Percentiles rank a stretch among this genome's conserved stretches.
Conservation (phyloP, 2,113 vertebrate species). For the Marmota monax region DNA sequence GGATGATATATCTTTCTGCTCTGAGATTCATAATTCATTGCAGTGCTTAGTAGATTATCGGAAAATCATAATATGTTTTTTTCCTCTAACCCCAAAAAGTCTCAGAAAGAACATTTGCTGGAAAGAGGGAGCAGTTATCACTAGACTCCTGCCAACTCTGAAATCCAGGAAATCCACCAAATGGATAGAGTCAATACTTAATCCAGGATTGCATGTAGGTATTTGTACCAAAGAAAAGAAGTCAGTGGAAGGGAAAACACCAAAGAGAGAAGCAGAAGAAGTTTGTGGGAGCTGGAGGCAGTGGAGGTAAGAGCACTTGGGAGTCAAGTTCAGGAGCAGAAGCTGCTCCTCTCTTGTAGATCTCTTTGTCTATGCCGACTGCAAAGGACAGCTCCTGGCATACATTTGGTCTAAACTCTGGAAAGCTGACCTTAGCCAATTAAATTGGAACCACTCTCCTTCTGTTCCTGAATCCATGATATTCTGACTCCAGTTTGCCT, state of each 20-base stretch:
- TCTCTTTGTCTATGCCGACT: not conserved
- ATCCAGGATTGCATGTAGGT: constrained; percentile 28
- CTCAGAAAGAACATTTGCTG: constrained; percentile 64
- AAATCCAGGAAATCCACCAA: constrained; percentile 62
- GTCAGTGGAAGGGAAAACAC: not conserved
- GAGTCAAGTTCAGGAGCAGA: not conserved
- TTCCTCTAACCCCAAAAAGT: constrained; percentile 12
- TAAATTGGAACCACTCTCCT: not conserved
- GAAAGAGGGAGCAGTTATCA: constrained; percentile 65
- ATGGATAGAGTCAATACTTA: constrained; percentile 53
- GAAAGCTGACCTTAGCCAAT: not conserved
- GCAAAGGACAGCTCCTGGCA: not conserved
- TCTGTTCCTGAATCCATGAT: not conserved
- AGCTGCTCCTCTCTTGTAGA: rapidly evolving
- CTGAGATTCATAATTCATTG: constrained; percentile 55
- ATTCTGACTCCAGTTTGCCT: not conserved
- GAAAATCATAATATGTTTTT: constrained; percentile 51
- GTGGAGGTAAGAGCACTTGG: not conserved
- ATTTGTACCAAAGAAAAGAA: not conserved
- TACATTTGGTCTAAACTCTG: not conserved
- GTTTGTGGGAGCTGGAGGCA: not conserved
- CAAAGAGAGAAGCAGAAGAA: not conserved
- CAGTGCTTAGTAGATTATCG: constrained; percentile 43
- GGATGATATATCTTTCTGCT: constrained; percentile 20
- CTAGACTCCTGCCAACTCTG: constrained; percentile 20